Evolutionary conservation across 2,888 invertebrate genomes (phyloP).

Genomic region (Reticulitermes lucifugus): DNA sequence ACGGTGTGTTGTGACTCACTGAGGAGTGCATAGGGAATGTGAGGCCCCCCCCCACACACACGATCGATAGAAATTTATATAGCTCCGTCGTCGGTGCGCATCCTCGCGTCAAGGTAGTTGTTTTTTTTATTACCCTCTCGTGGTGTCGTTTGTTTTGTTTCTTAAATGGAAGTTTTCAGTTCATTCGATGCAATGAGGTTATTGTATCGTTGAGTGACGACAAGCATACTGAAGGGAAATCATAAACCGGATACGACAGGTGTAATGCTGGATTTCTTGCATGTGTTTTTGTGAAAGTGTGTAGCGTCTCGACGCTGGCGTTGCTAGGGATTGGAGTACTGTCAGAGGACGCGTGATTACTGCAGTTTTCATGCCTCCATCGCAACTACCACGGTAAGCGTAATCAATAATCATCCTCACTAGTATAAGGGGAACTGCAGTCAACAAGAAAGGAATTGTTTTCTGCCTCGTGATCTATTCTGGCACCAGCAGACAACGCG

Average conservation of each 20-base stretch:
- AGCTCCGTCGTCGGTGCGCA: neutral
- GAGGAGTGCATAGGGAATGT: neutral
- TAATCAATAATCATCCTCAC: conserved; percentile 14
- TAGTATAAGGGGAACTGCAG: neutral
- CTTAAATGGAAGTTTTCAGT: no score
- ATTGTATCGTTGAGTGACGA: no score
- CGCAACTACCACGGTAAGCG: conserved; percentile 12
- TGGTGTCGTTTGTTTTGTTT: neutral
- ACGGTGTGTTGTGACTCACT: conserved; percentile 9
- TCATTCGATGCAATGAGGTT: no score
- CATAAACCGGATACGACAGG: neutral
- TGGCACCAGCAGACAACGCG: neutral
- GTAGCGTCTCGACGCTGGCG: neutral
- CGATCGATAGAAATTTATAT: conserved; percentile 30
- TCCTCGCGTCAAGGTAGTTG: conserved; percentile 4
- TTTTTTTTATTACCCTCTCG: neutral
- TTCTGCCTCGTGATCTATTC: neutral
- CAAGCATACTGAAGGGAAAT: no score
- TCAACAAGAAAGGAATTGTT: neutral
- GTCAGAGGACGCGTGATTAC: neutral
- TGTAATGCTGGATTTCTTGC: neutral
- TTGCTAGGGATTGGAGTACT: neutral
- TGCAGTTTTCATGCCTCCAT: neutral
- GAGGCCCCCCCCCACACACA: neutral
- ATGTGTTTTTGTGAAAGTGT: conserved; percentile 17